Percentiles rank a stretch among this genome's conserved stretches.
Evolutionary conservation across 2,888 invertebrate genomes (phyloP).

Genomic region (Lasioglossum zephyrum): DNA sequence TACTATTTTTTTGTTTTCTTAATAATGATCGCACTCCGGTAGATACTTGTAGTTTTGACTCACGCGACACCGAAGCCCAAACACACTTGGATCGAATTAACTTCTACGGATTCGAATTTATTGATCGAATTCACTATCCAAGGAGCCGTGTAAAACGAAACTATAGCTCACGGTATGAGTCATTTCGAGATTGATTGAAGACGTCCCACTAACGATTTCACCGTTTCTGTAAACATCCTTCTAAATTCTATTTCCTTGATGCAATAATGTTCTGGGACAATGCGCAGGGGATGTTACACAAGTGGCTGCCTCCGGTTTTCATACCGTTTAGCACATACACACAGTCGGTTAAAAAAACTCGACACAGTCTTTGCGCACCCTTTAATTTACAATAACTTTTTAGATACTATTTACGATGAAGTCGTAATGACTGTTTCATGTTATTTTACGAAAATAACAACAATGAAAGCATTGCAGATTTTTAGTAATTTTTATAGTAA

Average conservation of each 20-base stretch:
- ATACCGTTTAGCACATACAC: neutral
- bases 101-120: constrained; percentile 65
- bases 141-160: constrained; percentile 2
- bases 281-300: constrained; percentile 5
- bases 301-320: neutral
- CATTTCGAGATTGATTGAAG: neutral
- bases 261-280: neutral
- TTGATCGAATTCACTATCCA: constrained; percentile 50
- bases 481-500: neutral
- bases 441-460: neutral
- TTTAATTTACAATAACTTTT: neutral
- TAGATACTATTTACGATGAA: neutral
- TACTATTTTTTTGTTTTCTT: neutral
- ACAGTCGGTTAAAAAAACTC: neutral
- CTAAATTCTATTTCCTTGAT: neutral
- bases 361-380: neutral
- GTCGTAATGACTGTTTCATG: neutral
- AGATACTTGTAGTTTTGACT: constrained; percentile 48
- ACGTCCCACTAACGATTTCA: neutral
- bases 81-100: constrained; percentile 58
- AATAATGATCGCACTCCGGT: neutral
- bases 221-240: neutral
- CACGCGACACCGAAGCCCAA: constrained; percentile 53
- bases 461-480: neutral
- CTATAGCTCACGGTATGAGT: neutral